Percentiles rank a stretch among this genome's conserved stretches.
These are phyloP conservation scores for Myopa testacea DNA, from an alignment of 2,888 invertebrate genomes.

Conservation along the genomic window DNA sequence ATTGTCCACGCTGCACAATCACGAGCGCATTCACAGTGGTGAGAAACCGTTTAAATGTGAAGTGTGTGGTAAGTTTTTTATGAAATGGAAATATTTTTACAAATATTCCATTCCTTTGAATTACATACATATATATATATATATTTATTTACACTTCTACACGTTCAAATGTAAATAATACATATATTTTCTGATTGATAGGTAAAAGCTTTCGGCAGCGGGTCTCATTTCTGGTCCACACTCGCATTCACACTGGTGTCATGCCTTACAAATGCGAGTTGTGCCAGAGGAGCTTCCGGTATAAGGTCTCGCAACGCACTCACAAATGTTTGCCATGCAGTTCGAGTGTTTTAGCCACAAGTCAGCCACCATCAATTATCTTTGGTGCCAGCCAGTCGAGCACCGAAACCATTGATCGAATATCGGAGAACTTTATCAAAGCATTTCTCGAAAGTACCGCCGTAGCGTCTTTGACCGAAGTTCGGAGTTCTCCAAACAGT, in stretches of 20 bases:
- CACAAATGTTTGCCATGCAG: conserved; percentile 75
- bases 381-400: not conserved
- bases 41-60: conserved; percentile 90
- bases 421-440: conserved; percentile 60
- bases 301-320: conserved; percentile 86
- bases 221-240: conserved; percentile 86
- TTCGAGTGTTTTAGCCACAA: too few relatives aligned
- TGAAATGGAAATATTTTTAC: too few relatives aligned
- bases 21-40: conserved; percentile 81
- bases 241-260: conserved; percentile 83
- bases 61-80: conserved; percentile 77
- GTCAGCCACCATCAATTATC: too few relatives aligned
- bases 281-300: conserved; percentile 84
- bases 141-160: not conserved
- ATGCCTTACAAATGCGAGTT: conserved; percentile 88
- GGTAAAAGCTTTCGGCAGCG: conserved; percentile 89
- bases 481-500: conserved; percentile 69
- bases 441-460: conserved; percentile 56
- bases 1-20: conserved; percentile 87
- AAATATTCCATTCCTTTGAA: too few relatives aligned
- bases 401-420: conserved; percentile 45
- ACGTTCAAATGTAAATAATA: too few relatives aligned
- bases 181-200: conserved; percentile 59
- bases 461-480: conserved; percentile 46
- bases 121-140: too few relatives aligned